These are phyloP conservation scores for Atta cephalotes DNA, from an alignment of 1,140 invertebrate genomes.

Conservation along the genomic window DNA sequence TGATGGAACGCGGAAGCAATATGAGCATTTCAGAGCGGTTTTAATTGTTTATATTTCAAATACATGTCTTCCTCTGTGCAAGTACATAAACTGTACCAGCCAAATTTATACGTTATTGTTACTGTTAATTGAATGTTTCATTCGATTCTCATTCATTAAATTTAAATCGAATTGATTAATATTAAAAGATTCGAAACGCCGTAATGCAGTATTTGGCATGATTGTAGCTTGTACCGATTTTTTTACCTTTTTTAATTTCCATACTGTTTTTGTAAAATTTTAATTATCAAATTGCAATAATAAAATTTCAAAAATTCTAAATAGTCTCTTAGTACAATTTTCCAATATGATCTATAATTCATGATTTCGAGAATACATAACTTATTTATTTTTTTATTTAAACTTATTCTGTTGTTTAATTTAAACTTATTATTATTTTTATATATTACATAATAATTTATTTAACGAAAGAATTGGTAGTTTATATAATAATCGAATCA, in stretches of 20 bases:
- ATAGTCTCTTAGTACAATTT: not conserved
- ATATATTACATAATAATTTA: not conserved
- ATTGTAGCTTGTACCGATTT: not conserved
- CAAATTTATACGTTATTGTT: conserved; percentile 43
- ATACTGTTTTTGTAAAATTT: conserved; percentile 9
- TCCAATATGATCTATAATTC: not conserved
- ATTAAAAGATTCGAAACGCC: not conserved
- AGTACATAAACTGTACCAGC: not conserved
- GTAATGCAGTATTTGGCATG: not conserved
- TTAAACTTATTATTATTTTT: no score
- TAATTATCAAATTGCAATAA: not conserved
- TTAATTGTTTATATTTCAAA: conserved; percentile 54
- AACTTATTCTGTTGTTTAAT: no score
- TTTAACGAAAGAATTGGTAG: conserved; percentile 29
- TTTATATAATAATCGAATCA: not conserved
- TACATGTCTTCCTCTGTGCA: not conserved
- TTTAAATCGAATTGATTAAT: conserved; percentile 16
- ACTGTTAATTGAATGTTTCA: conserved; percentile 41
- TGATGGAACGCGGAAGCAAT: conserved; percentile 24
- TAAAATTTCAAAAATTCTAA: not conserved
- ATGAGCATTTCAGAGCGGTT: not conserved
- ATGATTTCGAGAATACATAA: not conserved
- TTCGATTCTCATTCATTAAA: conserved; percentile 29
- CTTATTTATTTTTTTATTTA: no score
- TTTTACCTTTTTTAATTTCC: not conserved